Base-by-base conservation (phyloP, 1,140 invertebrate genomes). In the Drosophila dunni region DNA sequence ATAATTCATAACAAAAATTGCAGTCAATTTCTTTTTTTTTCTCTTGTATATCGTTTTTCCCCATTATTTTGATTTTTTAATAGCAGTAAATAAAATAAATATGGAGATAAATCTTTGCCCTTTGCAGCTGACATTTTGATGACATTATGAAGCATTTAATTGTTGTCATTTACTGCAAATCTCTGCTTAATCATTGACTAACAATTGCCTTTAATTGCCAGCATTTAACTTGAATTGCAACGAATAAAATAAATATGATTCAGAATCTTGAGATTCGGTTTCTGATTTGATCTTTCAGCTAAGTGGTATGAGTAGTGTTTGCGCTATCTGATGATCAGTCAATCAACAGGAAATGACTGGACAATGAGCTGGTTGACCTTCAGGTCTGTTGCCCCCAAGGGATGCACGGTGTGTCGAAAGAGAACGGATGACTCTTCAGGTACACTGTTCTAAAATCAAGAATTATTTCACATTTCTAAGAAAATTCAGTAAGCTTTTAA, bases 1-100 rank as follows among this genome's bases (percentile, higher is more conserved):
- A 89, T 89, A 75, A 89, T 89, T 89, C 85, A 89, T 89, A 50
- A 48, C 33, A 51, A 15, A 58, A 81, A 76, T 57, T 79, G 71
- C 79, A 88, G 58, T 77, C 76, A 50, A 57, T 54, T 76, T 71
- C 61, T 66, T 68, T 61, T 60, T 61, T 42, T 61, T 60, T 73
- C n/a, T n/a, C n/a, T 13, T 61, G 54, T 62, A 7, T 48, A 20
- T 20, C 24, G 24, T 29, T 29, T 11, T 29, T 50, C 13, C 38
- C 10, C 10, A 11, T 40, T 11, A 11, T 29, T 50, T 13, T 46
- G 17, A 20, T 48, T 24, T 11, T 51, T 34, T 51, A 11, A 51
- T 34, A 11, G 50, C 50, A 29, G 3, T 33, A 62, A 17, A 24
- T 40, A 45, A 17, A 66, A 45, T 45, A 68, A 81, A 50, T 38